Evolutionary conservation across 2,888 invertebrate genomes (phyloP).

Genomic region (Colostygia pectinataria): DNA sequence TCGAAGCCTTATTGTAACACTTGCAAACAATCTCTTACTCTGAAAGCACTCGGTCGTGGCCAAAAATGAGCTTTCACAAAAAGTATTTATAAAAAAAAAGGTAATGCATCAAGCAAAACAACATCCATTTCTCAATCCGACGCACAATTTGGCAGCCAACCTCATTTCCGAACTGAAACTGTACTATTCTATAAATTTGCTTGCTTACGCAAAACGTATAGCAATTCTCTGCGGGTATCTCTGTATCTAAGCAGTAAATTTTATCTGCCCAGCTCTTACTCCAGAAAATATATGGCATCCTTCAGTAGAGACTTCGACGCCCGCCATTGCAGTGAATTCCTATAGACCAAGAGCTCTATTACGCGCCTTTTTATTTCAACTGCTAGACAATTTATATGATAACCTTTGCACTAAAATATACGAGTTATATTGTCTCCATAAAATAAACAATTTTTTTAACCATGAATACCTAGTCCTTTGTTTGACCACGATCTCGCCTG

Average conservation of each 20-base stretch:
- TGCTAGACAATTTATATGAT: slow-evolving; percentile 16
- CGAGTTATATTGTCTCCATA: too few species aligned
- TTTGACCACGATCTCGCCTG: too few species aligned
- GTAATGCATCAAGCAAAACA: slow-evolving; percentile 8
- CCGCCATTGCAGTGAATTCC: slow-evolving; percentile 5
- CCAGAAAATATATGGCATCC: slow-evolving; percentile 11
- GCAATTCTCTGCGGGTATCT: background rate
- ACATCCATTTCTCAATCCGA: slow-evolving; percentile 14
- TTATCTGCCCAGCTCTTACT: slow-evolving; percentile 4
- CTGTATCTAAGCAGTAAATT: slow-evolving; percentile 12
- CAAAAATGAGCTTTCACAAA: too few species aligned
- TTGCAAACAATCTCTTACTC: too few species aligned
- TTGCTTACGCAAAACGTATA: slow-evolving; percentile 8
- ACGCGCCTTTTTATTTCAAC: slow-evolving; percentile 13
- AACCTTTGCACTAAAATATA: background rate
- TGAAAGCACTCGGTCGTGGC: too few species aligned
- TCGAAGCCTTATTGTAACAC: too few species aligned
- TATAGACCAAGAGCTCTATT: slow-evolving; percentile 4
- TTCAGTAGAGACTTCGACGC: slow-evolving; percentile 8
- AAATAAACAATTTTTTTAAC: too few species aligned
- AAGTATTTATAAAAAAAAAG: background rate
- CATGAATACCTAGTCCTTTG: too few species aligned
- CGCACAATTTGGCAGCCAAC: slow-evolving; percentile 12
- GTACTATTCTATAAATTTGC: slow-evolving; percentile 5
- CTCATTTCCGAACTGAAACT: slow-evolving; percentile 2